Base-by-base conservation (phyloP, 2,113 vertebrate genomes). In the Chloroceryle aenea region DNA sequence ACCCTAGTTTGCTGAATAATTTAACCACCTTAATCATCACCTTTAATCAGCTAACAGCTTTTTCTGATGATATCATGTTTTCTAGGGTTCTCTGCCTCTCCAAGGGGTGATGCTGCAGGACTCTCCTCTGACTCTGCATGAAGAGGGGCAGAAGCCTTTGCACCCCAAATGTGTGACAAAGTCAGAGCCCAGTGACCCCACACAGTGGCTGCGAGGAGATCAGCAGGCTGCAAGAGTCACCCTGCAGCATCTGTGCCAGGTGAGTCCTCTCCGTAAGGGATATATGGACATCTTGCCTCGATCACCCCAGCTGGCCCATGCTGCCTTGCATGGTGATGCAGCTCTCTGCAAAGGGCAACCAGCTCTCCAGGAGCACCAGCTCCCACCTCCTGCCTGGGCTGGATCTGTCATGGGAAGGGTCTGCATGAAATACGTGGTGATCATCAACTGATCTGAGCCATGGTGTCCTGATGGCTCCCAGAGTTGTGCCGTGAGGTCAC, bases 401-500 rank as follows among this genome's bases (percentile, higher is more conserved):
- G 96, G 83, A 95, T 75, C 83, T 94, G 85, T 73, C 89, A 87
- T 2, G 2, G 79, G 4, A 9, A 79, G 58, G 89, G 29, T 93
- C 40, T 66, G 84, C 89, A 95, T 30, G 38, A 90, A 94, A 87
- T 17, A 14, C 30, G 66, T 75, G 50, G 59, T 93, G 79, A 69
- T 48, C 1, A 1, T 15, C 29, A 38, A 53, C 77, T 18, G 47
- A 80, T 80, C 81, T 55, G 56, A 77, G 91, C 85, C 93, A 94
- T 75, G 72, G 45, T 27, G 4, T 48, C 73, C 71, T 3, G 29
- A 74, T 8, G 38, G 50, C 80, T 64, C 8, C 42, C 50, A 76
- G 83, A 25, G 23, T 58, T 86, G 90, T 75, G 79, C 77, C n/a
- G 21, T 74, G 74, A 81, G 96, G 93, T 90, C 96, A 59, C 23